Conservation (phyloP, 92 coral and sea anemone genomes). For the Micromussa lordhowensis region DNA sequence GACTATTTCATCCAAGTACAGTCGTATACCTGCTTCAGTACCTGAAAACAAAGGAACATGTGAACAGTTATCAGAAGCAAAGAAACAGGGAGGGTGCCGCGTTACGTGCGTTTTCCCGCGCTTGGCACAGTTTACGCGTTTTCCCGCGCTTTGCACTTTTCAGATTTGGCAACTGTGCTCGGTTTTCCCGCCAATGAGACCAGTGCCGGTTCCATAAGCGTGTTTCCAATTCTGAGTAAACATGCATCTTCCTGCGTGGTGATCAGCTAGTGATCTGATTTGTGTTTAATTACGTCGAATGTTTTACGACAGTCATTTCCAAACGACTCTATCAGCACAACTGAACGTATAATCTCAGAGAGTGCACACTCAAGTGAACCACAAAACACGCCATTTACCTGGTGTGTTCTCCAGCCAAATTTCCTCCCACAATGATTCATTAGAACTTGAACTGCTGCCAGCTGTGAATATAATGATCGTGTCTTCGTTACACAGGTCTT, state of each 20-base stretch:
- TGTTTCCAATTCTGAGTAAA: not conserved
- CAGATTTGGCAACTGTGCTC: too few species aligned
- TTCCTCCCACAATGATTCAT: constrained; percentile 91
- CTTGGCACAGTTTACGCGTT: not conserved
- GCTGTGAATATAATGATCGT: constrained; percentile 22
- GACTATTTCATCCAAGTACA: constrained; percentile 84
- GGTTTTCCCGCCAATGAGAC: too few species aligned
- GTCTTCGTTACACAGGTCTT: too few species aligned
- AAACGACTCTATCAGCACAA: not conserved
- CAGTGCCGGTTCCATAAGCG: too few species aligned
- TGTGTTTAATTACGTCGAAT: too few species aligned
- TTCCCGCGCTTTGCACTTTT: not conserved
- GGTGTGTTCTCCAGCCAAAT: constrained; percentile 97
- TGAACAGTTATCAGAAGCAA: not conserved
- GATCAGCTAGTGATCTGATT: not conserved
- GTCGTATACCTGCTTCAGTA: constrained; percentile 89
- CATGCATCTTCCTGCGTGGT: not conserved
- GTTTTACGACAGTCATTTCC: not conserved
- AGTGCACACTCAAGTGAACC: not conserved
- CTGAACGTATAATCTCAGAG: not conserved
- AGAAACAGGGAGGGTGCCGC: not conserved
- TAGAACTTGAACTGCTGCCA: constrained; percentile 42
- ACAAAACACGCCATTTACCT: constrained; percentile 45
- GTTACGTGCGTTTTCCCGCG: not conserved
- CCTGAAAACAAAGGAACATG: constrained; percentile 49